Base-by-base conservation (phyloP, 2,113 vertebrate species). In the Chaetorhynchus papuensis region DNA sequence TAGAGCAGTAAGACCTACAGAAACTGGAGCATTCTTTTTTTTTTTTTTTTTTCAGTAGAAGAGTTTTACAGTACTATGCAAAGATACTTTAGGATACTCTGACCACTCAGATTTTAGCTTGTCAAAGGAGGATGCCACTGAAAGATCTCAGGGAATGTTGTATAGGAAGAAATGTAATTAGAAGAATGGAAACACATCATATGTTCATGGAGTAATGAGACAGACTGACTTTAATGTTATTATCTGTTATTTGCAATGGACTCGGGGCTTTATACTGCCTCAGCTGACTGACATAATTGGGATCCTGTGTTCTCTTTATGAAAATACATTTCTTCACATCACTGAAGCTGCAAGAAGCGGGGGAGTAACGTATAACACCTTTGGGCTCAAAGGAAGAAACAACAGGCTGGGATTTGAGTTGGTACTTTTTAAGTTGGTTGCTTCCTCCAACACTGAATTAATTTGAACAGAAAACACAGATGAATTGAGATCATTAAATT, bases 371-470 rank as follows among this genome's bases (percentile, higher is more conserved):
- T 66, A 54, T 72, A 89, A 75, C 70, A 94, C 68, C 78, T 95
- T 83, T 74, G 63, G 59, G 83, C 84, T 93, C 50, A 65, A 59
- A 92, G 66, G 80, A 80, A 86, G 74, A 89, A 96, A 93, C 70
- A 85, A 84, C 74, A 85, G 87, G 35, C 78, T 91, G 78, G 21
- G 37, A 88, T 93, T 80, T 89, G 31, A 90, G 59, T 42, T 60
- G 56, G 59, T 87, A 56, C 11, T 80, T 91, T 95, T 83, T 3
- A 91, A 87, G 35, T 44, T 21, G 2, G 31, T 47, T 91, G 28
- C 69, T 93, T 93, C 52, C 76, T 95, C 83, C 50, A 95, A 81
- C 78, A 80, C 76, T 90, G 50, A 61, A 86, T 95, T 87, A 94
- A 95, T 90, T 88, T 45, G 53, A 95, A 83, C 24, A 54, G 44